A percentile compares a stretch with the other conserved stretches of the same genome.
Conservation (phyloP, 1,140 invertebrate species). For the Stegodyphus mimosarum region DNA sequence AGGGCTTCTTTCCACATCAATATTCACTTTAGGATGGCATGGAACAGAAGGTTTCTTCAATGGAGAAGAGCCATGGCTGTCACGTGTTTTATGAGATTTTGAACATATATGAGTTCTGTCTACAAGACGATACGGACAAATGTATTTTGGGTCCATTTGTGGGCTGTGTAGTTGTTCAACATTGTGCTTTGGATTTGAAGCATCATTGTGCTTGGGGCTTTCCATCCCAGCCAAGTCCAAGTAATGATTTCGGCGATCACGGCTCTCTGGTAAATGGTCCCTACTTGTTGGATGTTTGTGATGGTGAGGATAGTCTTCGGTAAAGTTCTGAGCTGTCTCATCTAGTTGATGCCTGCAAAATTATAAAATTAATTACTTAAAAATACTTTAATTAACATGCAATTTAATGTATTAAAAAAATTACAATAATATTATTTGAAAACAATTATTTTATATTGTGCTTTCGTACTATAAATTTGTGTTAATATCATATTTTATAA, state of each 20-base stretch:
- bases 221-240: slow-evolving; percentile 70
- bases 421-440: too few relatives aligned
- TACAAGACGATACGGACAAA: slow-evolving; percentile 38
- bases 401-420: too few relatives aligned
- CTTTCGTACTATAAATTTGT: too few relatives aligned
- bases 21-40: slow-evolving; percentile 24
- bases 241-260: slow-evolving; percentile 69
- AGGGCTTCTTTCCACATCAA: slow-evolving; percentile 8
- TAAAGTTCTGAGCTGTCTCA: slow-evolving; percentile 67
- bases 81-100: slow-evolving; percentile 31
- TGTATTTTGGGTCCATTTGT: slow-evolving; percentile 63
- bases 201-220: slow-evolving; percentile 63
- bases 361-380: too few relatives aligned
- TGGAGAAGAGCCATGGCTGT: slow-evolving; percentile 21
- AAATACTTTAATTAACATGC: too few relatives aligned
- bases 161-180: background rate
- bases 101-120: slow-evolving; percentile 60
- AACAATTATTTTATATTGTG: too few relatives aligned
- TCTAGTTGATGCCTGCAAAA: slow-evolving; percentile 66
- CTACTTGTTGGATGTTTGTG: slow-evolving; percentile 53
- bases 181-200: slow-evolving; percentile 1
- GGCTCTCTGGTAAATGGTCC: slow-evolving; percentile 65
- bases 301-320: slow-evolving; percentile 73
- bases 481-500: too few relatives aligned
- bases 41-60: slow-evolving; percentile 24